These are phyloP conservation scores for Ageneiosus marmoratus DNA, from an alignment of 2,113 vertebrate genomes.

Conservation along the genomic window DNA sequence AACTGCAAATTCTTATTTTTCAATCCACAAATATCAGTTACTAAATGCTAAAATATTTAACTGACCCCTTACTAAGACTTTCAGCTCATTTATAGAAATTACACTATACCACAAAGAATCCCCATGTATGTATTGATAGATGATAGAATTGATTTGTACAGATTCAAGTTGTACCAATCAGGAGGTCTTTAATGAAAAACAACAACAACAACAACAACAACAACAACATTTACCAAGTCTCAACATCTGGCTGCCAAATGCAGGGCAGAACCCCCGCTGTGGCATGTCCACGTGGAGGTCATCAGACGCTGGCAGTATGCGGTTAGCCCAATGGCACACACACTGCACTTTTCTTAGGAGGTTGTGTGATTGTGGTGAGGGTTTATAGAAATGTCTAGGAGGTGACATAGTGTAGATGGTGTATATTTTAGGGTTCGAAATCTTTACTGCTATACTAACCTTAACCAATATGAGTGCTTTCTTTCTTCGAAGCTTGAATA, in stretches of 20 bases:
- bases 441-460: not conserved
- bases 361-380: not conserved
- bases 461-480: not conserved
- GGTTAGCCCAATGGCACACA: slow-evolving; percentile 48
- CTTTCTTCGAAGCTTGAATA: not conserved
- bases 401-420: not conserved
- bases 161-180: slow-evolving; percentile 40
- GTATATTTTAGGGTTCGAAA: not conserved
- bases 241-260: slow-evolving; percentile 72
- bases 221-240: slow-evolving; percentile 55
- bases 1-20: not conserved
- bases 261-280: not conserved
- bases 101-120: not conserved
- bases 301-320: slow-evolving; percentile 33
- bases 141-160: slow-evolving; percentile 17
- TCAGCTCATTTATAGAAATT: not conserved
- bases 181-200: slow-evolving; percentile 53
- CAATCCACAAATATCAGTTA: not conserved
- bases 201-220: slow-evolving; percentile 58
- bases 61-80: not conserved
- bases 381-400: slow-evolving; percentile 18
- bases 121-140: not conserved
- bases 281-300: slow-evolving; percentile 53
- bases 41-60: not conserved
- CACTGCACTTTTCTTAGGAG: slow-evolving; percentile 23